Base-by-base conservation (phyloP, 2,113 vertebrate genomes). In the Sarotherodon lohbergeri region DNA sequence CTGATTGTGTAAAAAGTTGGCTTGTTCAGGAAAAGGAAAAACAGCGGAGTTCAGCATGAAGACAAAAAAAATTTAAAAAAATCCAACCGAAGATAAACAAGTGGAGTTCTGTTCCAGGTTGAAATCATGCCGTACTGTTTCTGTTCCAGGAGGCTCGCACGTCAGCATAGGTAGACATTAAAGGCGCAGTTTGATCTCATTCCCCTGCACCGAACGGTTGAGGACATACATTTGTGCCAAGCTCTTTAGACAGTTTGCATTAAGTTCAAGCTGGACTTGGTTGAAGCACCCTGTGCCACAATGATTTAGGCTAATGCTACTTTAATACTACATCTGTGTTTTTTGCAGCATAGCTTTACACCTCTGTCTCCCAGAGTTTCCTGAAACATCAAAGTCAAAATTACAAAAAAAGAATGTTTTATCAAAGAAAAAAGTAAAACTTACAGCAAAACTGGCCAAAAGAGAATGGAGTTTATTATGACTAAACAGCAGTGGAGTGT, bases 21-120 rank as follows among this genome's bases (percentile, higher is more conserved):
- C 68, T 48, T 17, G 71, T 16, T 7, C 4, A 0, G 68, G 41
- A 73, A 46, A 46, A 16, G 68, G 66, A 73, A 48, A 41, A 48
- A 43, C 22, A 73, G 41, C 4, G 8, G 41, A 73, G 41, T 73
- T 73, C 13, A 48, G 71, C 41, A 76, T 46, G 14, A 3, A 73
- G 41, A 73, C 68, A 17, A 46, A 29, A 68, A 71, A 22, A 22
- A 22, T 22, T 22, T 22, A 22, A 22, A 22, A 24, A 73, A 1
- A 0, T 0, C 19, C 39, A 4, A 0, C n/a, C 0, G 9, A 73
- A 73, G 22, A 29, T 73, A 46, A 76, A 76, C 41, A 29, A 46
- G 68, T 17, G 41, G 22, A 46, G 41, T 43, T 16, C 8, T 48
- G 41, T 27, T 71, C n/a, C 39, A 71, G n/a, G 16, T 61, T 8